These are phyloP conservation scores for Thaumetopoea pityocampa DNA, from an alignment of 1,140 invertebrate genomes.

Conservation along the genomic window DNA sequence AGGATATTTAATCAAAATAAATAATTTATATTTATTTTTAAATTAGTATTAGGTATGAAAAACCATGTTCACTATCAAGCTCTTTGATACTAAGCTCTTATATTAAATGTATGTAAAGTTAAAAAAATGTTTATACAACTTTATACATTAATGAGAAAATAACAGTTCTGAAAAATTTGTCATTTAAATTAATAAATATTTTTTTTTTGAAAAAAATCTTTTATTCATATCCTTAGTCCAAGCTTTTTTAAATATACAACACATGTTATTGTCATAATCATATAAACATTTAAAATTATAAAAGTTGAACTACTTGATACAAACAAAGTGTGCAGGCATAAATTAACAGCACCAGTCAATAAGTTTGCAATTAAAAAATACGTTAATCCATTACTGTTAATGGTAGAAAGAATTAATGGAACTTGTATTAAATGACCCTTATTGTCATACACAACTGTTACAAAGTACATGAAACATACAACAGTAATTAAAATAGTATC, in stretches of 20 bases:
- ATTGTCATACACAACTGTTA: constrained; percentile 72
- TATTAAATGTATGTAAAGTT: too few relatives aligned
- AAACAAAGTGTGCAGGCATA: constrained; percentile 79
- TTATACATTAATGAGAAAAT: too few relatives aligned
- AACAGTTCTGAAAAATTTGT: too few relatives aligned
- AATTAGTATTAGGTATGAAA: too few relatives aligned
- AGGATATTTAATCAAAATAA: too few relatives aligned
- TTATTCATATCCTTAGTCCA: constrained; percentile 31
- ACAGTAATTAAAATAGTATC: constrained; percentile 77
- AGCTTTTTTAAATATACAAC: constrained; percentile 40
- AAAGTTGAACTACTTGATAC: constrained; percentile 68
- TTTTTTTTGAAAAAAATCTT: too few relatives aligned
- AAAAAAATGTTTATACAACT: too few relatives aligned
- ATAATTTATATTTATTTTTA: too few relatives aligned
- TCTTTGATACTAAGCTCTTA: too few relatives aligned
- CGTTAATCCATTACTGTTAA: constrained; percentile 85
- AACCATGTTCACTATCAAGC: too few relatives aligned
- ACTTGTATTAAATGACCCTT: constrained; percentile 37
- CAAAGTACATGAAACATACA: constrained; percentile 72
- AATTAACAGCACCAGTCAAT: constrained; percentile 87
- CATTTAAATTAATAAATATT: too few relatives aligned
- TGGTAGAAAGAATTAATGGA: constrained; percentile 78
- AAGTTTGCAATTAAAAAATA: constrained; percentile 89
- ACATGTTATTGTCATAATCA: constrained; percentile 68
- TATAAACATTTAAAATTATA: constrained; percentile 78